phyloP scores from a whole-genome alignment of 1,140 invertebrate species.

The Drosophila cardini region DNA sequence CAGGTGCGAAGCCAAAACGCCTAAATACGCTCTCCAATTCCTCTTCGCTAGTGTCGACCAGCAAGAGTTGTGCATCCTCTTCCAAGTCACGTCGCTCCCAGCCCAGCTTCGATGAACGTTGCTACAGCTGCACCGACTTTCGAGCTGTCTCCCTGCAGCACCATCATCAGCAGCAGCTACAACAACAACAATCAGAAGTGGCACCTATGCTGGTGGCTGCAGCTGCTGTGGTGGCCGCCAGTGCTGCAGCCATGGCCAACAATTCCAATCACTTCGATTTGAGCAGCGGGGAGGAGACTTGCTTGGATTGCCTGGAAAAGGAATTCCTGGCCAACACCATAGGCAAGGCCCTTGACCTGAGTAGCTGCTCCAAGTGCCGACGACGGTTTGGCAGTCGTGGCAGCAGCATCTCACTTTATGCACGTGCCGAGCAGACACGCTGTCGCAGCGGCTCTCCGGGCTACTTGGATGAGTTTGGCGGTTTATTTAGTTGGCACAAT shows the following conservation, averaged over 20 bases:
- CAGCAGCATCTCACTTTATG: slow-evolving; percentile 67
- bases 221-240: slow-evolving; percentile 54
- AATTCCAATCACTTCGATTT: slow-evolving; percentile 65
- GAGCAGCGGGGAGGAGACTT: slow-evolving; percentile 69
- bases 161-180: slow-evolving; percentile 19
- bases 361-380: slow-evolving; percentile 69
- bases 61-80: slow-evolving; percentile 60
- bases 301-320: slow-evolving; percentile 80
- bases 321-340: slow-evolving; percentile 82
- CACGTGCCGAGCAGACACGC: slow-evolving; percentile 57
- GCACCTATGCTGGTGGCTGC: slow-evolving; percentile 65
- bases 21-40: slow-evolving; percentile 63
- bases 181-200: slow-evolving; percentile 30
- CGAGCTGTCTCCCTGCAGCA: slow-evolving; percentile 44
- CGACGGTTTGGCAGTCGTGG: slow-evolving; percentile 52
- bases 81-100: slow-evolving; percentile 74
- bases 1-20: slow-evolving; percentile 80
- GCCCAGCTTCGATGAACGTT: slow-evolving; percentile 76
- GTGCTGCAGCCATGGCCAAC: slow-evolving; percentile 47
- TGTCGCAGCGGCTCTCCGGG: slow-evolving; percentile 74
- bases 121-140: slow-evolving; percentile 79
- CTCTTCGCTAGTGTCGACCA: slow-evolving; percentile 70
- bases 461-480: slow-evolving; percentile 57
- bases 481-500: slow-evolving; percentile 58
- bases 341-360: slow-evolving; percentile 70